Evolutionary conservation across 37 sponge, comb jelly and placozoan genomes (phyloP).

Genomic region (Diacarnus erythraeanus): DNA sequence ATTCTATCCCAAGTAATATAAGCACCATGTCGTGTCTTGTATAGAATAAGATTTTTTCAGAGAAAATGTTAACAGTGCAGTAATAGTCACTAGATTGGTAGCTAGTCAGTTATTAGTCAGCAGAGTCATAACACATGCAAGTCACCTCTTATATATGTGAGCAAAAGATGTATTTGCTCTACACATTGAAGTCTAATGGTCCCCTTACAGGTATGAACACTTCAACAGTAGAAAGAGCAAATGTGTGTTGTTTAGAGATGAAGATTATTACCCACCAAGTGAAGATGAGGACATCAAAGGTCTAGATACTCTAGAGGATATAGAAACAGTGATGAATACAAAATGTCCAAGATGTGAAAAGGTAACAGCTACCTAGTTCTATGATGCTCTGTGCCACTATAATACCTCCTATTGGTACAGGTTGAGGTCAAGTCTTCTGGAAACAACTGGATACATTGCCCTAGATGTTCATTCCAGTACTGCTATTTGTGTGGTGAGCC

Average conservation of each 20-base stretch:
- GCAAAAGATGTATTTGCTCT: too few species aligned
- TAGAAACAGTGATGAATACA: constrained; percentile 33
- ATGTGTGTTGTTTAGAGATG: constrained; percentile 55
- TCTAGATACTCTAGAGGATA: constrained; percentile 1
- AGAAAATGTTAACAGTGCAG: too few species aligned
- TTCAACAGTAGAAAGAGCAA: constrained; percentile 7
- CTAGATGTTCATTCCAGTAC: constrained; percentile 47
- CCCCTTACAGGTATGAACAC: constrained; percentile 47
- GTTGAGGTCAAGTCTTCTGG: constrained; percentile 23
- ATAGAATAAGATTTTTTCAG: too few species aligned
- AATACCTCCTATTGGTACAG: constrained; percentile 19
- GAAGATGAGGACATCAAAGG: constrained; percentile 13
- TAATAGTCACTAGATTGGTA: too few species aligned
- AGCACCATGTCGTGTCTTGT: too few species aligned
- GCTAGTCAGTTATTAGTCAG: too few species aligned
- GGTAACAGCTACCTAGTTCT: too few species aligned
- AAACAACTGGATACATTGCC: constrained; percentile 68
- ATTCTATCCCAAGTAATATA: too few species aligned
- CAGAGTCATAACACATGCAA: too few species aligned
- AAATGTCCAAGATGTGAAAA: constrained; percentile 65
- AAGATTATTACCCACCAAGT: constrained; percentile 58
- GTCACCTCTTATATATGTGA: too few species aligned
- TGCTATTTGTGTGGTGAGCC: constrained; percentile 64
- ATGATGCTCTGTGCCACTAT: too few species aligned
- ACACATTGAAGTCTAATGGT: neutral